Evolutionary conservation across 2,888 invertebrate species (phyloP).

Genomic region (Drosophila atroscutellata): DNA sequence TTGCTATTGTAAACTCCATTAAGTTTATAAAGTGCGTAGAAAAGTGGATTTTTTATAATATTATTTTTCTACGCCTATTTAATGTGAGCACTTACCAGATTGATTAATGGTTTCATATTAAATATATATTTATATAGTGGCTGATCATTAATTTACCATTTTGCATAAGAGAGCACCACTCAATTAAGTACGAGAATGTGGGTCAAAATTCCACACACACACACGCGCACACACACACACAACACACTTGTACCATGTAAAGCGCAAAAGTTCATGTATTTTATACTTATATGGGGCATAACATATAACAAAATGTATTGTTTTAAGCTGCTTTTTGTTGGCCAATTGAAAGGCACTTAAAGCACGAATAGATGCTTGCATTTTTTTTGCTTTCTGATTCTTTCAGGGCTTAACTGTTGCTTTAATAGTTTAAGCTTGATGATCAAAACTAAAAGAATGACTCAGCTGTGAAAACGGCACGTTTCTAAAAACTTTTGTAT

Average conservation of each 20-base stretch:
- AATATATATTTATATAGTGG: slow-evolving; percentile 44
- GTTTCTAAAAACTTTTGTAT: not conserved
- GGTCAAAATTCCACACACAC: slow-evolving; percentile 1
- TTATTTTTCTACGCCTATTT: slow-evolving; percentile 8
- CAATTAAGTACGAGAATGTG: slow-evolving; percentile 58
- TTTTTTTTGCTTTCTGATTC: not conserved
- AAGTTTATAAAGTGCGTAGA: slow-evolving; percentile 66
- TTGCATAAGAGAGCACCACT: slow-evolving; percentile 63
- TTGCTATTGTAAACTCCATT: slow-evolving; percentile 64
- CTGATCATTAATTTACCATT: slow-evolving; percentile 65
- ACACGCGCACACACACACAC: not conserved
- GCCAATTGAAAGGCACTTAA: slow-evolving; percentile 26
- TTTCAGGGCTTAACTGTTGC: not conserved
- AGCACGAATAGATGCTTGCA: too few species aligned
- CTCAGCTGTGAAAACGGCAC: not conserved
- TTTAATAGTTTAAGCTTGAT: not conserved
- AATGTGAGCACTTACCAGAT: slow-evolving; percentile 50
- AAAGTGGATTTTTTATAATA: slow-evolving; percentile 26
- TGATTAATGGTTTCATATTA: slow-evolving; percentile 74
- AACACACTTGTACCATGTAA: not conserved
- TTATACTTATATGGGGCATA: not conserved
- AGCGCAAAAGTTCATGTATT: slow-evolving; percentile 31
- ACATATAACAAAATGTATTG: slow-evolving; percentile 10
- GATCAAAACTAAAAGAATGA: slow-evolving; percentile 3
- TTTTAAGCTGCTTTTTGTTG: slow-evolving; percentile 29